Conservation (phyloP, 2,888 invertebrate genomes). For the Rosalia funebris region DNA sequence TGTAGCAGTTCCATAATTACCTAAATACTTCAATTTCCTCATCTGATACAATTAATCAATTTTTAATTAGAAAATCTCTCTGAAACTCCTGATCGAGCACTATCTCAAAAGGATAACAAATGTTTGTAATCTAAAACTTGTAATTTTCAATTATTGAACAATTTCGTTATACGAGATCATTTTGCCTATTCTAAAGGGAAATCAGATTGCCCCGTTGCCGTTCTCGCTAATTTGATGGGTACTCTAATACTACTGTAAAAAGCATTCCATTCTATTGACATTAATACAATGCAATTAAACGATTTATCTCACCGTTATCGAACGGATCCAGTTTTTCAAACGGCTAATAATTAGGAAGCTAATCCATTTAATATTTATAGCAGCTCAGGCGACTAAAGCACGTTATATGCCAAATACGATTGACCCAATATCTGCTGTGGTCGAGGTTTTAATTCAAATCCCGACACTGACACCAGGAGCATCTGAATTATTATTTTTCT, state of each 20-base stretch:
- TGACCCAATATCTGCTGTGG: too few relatives aligned
- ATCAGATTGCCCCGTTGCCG: not conserved
- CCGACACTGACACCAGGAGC: too few relatives aligned
- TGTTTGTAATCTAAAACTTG: constrained; percentile 18
- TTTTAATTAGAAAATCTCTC: constrained; percentile 3
- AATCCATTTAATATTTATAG: too few relatives aligned
- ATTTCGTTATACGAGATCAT: not conserved
- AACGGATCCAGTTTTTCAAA: too few relatives aligned
- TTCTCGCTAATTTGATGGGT: constrained; percentile 3
- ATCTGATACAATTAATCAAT: not conserved
- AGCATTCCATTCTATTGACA: not conserved
- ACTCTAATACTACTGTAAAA: not conserved
- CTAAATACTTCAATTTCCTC: not conserved
- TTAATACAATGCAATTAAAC: not conserved
- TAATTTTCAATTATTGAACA: constrained; percentile 1
- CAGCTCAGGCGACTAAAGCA: too few relatives aligned
- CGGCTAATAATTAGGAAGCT: too few relatives aligned
- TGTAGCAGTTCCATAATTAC: not conserved
- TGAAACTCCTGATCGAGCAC: constrained; percentile 3
- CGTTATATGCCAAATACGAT: too few relatives aligned
- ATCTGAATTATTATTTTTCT: too few relatives aligned
- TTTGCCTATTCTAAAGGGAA: not conserved
- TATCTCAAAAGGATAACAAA: constrained; percentile 13
- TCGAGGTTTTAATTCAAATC: too few relatives aligned
- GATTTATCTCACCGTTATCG: too few relatives aligned